phyloP scores from a whole-genome alignment of 2,113 vertebrate genomes.

The Prunella fulvescens region DNA sequence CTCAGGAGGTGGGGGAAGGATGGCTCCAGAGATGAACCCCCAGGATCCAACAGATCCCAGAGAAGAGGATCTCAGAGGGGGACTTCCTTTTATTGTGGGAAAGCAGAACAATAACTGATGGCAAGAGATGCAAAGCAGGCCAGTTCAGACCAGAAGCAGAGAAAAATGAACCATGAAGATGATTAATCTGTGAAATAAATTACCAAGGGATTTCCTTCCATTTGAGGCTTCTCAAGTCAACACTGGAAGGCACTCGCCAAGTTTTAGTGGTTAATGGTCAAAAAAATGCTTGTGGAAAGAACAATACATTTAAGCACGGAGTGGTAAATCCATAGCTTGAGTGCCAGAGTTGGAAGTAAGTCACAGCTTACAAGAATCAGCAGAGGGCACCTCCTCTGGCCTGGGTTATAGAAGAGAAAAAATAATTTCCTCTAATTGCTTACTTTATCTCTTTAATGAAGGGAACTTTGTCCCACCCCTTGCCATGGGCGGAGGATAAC shows the following conservation, averaged over 20 bases:
- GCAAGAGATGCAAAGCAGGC: neutral
- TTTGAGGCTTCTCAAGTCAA: neutral
- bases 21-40: neutral
- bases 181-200: neutral
- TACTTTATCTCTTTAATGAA: neutral
- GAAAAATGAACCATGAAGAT: neutral
- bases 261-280: neutral
- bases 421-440: neutral
- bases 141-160: neutral
- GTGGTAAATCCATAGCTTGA: neutral
- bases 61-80: neutral
- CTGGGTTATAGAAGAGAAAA: neutral
- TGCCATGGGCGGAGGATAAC: neutral
- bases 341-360: neutral
- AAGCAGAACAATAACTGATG: neutral
- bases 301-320: neutral
- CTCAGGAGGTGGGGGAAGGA: neutral
- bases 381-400: neutral
- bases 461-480: neutral
- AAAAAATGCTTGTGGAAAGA: neutral
- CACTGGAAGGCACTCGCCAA: neutral
- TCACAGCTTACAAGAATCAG: neutral
- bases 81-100: neutral
- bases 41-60: neutral
- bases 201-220: neutral